Evolutionary conservation across 2,797 vertebrate species (phyloP), one percentile per base, ranked within the genome.

Genomic region (Naso thynnoides): DNA sequence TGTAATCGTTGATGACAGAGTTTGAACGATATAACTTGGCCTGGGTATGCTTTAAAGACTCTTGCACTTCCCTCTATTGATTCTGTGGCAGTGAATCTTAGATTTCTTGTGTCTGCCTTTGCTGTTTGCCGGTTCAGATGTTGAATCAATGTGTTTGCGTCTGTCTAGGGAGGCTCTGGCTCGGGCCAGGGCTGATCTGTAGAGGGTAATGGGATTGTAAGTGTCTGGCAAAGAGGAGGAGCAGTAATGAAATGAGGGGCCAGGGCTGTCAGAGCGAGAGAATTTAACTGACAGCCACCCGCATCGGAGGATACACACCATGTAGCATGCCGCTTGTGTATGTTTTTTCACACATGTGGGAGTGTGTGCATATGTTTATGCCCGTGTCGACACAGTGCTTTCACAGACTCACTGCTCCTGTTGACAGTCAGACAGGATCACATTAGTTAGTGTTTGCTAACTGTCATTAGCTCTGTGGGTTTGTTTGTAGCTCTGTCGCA

Each of bases 201-300:
- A 11, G 69, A 83, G 68, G 78, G 73, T 91, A 90, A 91, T 90
- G 85, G 82, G 83, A 90, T 91, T 90, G 80, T 88, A 88, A 90
- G 81, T 83, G 88, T 90, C 82, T 85, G 70, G 78, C 81, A 70
- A 76, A 75, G 54, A 76, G 59, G 56, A 63, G 57, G 56, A 82
- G 82, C 10, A 66, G 71, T 84, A 86, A 91, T 91, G 84, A 91
- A 91, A 91, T 83, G 82, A 88, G 39, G 59, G 78, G 36, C 55
- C 41, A 6, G 48, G 18, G 36, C 73, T 79, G 66, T 85, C 49
- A 73, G 78, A 57, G 58, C 0, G 16, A 64, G 63, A 75, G 14
- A 67, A 68, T 78, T 80, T 48, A 76, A 73, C 70, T 65, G 82
- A 78, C 79, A 82, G 73, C 54, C 60, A 10, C 59, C 45, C 5